Base-by-base conservation (phyloP, 2,888 invertebrate species). In the Taenaris catops region DNA sequence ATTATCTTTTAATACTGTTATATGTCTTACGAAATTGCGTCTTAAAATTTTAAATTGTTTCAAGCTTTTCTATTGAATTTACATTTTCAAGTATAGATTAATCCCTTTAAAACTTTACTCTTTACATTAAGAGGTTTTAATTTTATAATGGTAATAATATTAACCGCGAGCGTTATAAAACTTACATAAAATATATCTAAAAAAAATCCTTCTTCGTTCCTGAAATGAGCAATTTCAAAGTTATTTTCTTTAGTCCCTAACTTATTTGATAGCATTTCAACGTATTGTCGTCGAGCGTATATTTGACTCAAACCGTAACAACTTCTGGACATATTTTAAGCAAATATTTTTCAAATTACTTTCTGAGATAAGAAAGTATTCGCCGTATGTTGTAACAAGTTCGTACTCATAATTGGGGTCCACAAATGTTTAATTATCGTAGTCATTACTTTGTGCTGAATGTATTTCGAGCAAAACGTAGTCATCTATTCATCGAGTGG, bases 231-330 rank as follows among this genome's bases (percentile, higher is more conserved):
- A 36, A 25, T 37, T 38, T 39, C 12, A 16, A 37, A 32, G 35
- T 18, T 42, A 33, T 39, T 39, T 37, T 26, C 14, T 25, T 39
- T 28, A 34, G 31, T 29, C 24, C 19, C 25, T 25, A 28, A 38
- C 24, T 43, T 33, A 26, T 33, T 40, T 34, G 29, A 38, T 27
- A 26, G 38, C 27, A 34, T 31, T 41, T 36, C 23, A 20, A 32
- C 20, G 19, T 38, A 33, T 23, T 38, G 10, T 17, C 19, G 6
- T 14, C 14, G 2, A 34, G 24, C 11, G 8, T 19, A 14, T 23
- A n/a, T 31, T 24, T 9, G 3, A 9, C 3, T 8, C 4, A 3
- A 26, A 16, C 3, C 9, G 9, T 9, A 17, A 4, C n/a, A 8
- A 12, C 4, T 7, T 27, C 10, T 18, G 10, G 6, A 18, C 10